Evolutionary conservation across 2,113 vertebrate genomes (phyloP).

Genomic region (Microcebus murinus): DNA sequence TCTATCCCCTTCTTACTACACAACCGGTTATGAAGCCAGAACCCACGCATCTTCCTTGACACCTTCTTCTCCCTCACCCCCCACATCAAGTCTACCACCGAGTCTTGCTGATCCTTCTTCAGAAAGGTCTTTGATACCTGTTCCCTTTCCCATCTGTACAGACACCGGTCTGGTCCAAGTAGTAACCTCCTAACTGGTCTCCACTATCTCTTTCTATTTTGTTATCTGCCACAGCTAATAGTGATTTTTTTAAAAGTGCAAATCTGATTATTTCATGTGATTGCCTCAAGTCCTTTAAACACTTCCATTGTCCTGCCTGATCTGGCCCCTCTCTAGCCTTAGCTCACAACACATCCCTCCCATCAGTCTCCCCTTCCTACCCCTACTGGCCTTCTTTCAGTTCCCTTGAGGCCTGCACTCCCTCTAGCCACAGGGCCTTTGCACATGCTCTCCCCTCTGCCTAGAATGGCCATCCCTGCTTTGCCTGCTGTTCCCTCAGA

Average conservation of each 20-base stretch:
- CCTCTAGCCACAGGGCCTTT: not conserved
- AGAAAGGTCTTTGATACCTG: not conserved
- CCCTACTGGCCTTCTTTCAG: not conserved
- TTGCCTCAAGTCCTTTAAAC: not conserved
- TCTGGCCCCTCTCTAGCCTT: not conserved
- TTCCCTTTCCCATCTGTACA: not conserved
- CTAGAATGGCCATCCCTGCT: not conserved
- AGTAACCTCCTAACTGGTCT: not conserved
- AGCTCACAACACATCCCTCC: accelerated
- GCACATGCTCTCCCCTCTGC: not conserved
- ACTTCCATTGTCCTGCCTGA: not conserved
- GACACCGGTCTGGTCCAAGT: not conserved
- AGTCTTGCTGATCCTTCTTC: not conserved
- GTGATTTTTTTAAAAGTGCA: not conserved
- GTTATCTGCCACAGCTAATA: not conserved
- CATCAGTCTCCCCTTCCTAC: not conserved
- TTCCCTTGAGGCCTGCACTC: not conserved
- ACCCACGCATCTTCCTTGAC: not conserved
- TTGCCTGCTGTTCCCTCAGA: not conserved
- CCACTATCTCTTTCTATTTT: not conserved
- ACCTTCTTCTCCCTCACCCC: not conserved
- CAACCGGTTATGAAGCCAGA: slow-evolving; percentile 10
- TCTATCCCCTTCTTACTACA: not conserved
- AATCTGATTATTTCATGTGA: not conserved
- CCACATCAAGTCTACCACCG: not conserved